Base-by-base conservation (phyloP, 1,140 invertebrate species). In the Plutomurus gul region DNA sequence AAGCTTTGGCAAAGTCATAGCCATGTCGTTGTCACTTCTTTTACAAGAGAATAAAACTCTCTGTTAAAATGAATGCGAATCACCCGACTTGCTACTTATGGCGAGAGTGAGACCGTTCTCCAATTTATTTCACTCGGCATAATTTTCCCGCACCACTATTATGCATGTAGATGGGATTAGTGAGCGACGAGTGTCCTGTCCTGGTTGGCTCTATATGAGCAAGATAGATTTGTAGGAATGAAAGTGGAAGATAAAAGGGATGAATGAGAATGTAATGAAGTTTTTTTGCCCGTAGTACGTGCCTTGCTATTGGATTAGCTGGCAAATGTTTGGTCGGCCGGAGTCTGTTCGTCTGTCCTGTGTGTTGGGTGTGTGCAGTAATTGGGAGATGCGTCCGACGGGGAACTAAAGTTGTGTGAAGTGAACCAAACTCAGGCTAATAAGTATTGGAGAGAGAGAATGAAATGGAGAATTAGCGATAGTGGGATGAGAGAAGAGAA, bases 401-500 rank as follows among this genome's bases (percentile, higher is more conserved):
- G 56, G 56, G 56, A 65, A 33, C 56, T 65, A 33, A 65, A 65
- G 56, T 65, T 65, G 56, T 65, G 56, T 65, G 56, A 65, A 72
- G 70, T 72, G 39, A 72, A 72, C 36, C 36, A 72, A 72, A 72
- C 70, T 40, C 39, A 72, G 36, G 30, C 70, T 40, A 72, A 72
- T 72, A 72, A 77, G 25, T 56, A 77, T 60, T 51, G 47, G 10
- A 40, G 56, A 22, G 10, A 40, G 56, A 22, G 76, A 78, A 72
- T 78, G 56, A 78, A 72, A 78, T 72, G 37, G 70, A 65, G 77
- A 73, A 78, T 78, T 78, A 78, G 77, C 47, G 76, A 77, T 70
- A 72, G 76, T 78, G 49, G 47, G 75, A 60, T 51, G 75, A 71
- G 60, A 25, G 18, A 47, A 73, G 37, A 71, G 76, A 78, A 46